Base-by-base conservation (phyloP, 2,888 invertebrate genomes). In the Dicyrtomina minuta region DNA sequence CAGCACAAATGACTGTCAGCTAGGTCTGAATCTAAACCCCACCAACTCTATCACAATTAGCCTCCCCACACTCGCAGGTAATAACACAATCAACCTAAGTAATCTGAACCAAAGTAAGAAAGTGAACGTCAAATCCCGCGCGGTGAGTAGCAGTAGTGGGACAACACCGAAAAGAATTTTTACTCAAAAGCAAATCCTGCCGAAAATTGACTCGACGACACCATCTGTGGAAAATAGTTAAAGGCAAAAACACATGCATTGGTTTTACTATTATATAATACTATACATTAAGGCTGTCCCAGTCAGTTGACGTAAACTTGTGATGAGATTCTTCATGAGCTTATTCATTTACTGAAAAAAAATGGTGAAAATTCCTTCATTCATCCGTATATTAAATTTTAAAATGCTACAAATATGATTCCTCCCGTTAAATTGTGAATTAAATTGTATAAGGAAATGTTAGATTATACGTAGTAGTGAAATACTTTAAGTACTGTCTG, bases 131-230 rank as follows among this genome's bases (percentile, higher is more conserved):
- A 75, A 77, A 61, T 74, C 74, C 61, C 73, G 75, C 60, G 71
- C 75, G 66, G 78, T 77, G 15, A 73, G 71, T 44, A 78, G 77
- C 66, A 76, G 75, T 58, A 75, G 73, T 55, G 59, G 61, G 20
- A 74, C 72, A n/a, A 68, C 70, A 24, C 73, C 73, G 17, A 78
- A 78, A 55, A 68, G 78, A 67, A 72, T 76, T 55, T 75, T 75
- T 59, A 73, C 76, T 13, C 78, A 77, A 66, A 78, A 78, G 66
- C 78, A 78, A 71, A 78, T 78, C 58, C 70, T 78, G 65, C 78
- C 78, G n/a, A 78, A 78, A 71, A 78, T 78, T 71, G 78, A 78
- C 70, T 77, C 77, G 5, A 78, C 78, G 26, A 78, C 78, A 53
- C 75, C 78, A 64, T 73, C 78, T 8, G 69, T 72, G n/a, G 74